These are phyloP conservation scores for Podabrus alpinus DNA, from an alignment of 2,888 invertebrate genomes.

Conservation along the genomic window DNA sequence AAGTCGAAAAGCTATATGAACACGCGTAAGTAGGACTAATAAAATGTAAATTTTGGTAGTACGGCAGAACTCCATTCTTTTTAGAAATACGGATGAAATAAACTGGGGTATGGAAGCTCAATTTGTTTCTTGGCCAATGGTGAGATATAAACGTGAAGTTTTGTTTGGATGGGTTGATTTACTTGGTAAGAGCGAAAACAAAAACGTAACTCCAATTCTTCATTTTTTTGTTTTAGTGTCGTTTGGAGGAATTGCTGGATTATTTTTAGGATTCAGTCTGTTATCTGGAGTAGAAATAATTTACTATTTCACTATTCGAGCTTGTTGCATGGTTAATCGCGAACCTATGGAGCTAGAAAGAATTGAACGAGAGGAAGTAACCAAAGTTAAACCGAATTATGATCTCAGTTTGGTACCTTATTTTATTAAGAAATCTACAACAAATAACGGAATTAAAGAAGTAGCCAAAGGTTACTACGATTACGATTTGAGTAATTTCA, in stretches of 20 bases:
- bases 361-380: slow-evolving; percentile 55
- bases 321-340: slow-evolving; percentile 64
- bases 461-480: slow-evolving; percentile 31
- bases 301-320: slow-evolving; percentile 76
- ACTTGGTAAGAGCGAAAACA: slow-evolving; percentile 60
- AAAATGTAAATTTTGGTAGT: not conserved
- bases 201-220: not conserved
- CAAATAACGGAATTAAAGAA: slow-evolving; percentile 41
- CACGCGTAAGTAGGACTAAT: slow-evolving; percentile 56
- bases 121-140: slow-evolving; percentile 80
- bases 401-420: slow-evolving; percentile 52
- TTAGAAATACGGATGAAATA: slow-evolving; percentile 21
- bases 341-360: slow-evolving; percentile 58
- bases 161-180: slow-evolving; percentile 85
- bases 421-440: slow-evolving; percentile 44
- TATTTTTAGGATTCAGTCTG: slow-evolving; percentile 76
- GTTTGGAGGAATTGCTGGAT: slow-evolving; percentile 67
- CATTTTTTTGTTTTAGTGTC: slow-evolving; percentile 58
- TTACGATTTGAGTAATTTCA: not conserved
- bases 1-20: slow-evolving; percentile 72
- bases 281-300: slow-evolving; percentile 76
- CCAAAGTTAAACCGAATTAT: slow-evolving; percentile 44
- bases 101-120: slow-evolving; percentile 59
- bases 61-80: not conserved
- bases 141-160: slow-evolving; percentile 78